These are phyloP conservation scores for Podiceps cristatus DNA, from an alignment of 2,113 vertebrate genomes.

Conservation along the genomic window DNA sequence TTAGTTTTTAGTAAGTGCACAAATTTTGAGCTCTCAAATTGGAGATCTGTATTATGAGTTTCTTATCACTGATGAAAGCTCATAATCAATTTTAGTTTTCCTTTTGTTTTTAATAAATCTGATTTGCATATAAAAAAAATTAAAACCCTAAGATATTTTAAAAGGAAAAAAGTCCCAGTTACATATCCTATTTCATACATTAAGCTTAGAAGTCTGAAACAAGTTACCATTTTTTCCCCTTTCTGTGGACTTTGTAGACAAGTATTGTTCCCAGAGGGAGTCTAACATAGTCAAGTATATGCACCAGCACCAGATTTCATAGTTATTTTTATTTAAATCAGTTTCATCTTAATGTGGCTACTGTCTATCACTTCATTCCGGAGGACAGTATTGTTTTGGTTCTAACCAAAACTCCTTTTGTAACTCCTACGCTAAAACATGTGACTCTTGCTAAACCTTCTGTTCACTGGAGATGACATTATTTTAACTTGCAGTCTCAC, in stretches of 20 bases:
- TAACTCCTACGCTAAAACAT: conserved; percentile 35
- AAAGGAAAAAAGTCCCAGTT: not conserved
- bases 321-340: conserved; percentile 43
- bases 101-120: not conserved
- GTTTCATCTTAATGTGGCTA: not conserved
- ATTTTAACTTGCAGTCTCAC: conserved; percentile 99
- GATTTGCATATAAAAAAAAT: not conserved
- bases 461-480: conserved; percentile 83
- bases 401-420: not conserved
- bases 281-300: not conserved
- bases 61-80: not conserved
- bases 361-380: conserved; percentile 1
- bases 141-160: not conserved
- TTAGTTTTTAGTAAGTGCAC: not conserved
- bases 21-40: not conserved
- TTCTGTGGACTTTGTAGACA: not conserved
- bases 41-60: not conserved
- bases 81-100: not conserved
- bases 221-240: not conserved
- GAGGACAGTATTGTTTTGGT: conserved; percentile 12
- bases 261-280: not conserved
- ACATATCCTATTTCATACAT: not conserved
- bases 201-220: not conserved
- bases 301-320: conserved; percentile 10
- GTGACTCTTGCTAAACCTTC: conserved; percentile 61